phyloP scores from a whole-genome alignment of 2,797 vertebrate species.

The Pachyuromys duprasi region DNA sequence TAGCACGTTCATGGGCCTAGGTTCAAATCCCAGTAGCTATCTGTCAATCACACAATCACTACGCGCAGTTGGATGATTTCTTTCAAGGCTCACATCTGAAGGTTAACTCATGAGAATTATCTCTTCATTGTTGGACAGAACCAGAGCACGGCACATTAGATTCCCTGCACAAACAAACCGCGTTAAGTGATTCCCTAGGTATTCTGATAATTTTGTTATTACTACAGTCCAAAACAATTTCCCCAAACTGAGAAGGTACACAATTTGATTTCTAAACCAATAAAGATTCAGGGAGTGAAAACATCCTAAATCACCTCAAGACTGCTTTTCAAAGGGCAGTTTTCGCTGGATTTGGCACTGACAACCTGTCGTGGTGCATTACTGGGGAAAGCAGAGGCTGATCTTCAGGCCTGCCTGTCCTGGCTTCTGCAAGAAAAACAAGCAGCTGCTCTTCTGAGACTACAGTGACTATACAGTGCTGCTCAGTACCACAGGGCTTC shows the following conservation, averaged over 20 bases:
- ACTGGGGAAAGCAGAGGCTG: neutral
- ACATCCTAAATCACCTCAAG: neutral
- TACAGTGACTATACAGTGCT: neutral
- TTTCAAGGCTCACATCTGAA: neutral
- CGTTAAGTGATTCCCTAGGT: neutral
- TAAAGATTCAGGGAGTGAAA: slow-evolving; percentile 16
- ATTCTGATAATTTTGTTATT: slow-evolving; percentile 11
- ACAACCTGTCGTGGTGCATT: neutral
- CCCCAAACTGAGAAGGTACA: neutral
- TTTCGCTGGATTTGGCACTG: slow-evolving; percentile 27
- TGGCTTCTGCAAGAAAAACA: neutral
- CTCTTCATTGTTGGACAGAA: neutral
- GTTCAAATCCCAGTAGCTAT: neutral
- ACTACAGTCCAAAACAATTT: neutral
- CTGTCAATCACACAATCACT: neutral
- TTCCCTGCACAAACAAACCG: neutral
- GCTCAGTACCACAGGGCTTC: neutral
- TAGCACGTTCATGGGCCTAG: neutral
- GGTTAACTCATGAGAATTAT: neutral
- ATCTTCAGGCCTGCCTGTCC: neutral
- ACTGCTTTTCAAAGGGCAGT: neutral
- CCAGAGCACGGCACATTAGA: neutral
- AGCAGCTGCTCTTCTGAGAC: neutral
- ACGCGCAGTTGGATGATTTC: neutral
- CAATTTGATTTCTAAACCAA: slow-evolving; percentile 27